A percentile compares a stretch with the other conserved stretches of the same genome.
Evolutionary conservation across 2,797 vertebrate species (phyloP).

Genomic region (Alca torda): DNA sequence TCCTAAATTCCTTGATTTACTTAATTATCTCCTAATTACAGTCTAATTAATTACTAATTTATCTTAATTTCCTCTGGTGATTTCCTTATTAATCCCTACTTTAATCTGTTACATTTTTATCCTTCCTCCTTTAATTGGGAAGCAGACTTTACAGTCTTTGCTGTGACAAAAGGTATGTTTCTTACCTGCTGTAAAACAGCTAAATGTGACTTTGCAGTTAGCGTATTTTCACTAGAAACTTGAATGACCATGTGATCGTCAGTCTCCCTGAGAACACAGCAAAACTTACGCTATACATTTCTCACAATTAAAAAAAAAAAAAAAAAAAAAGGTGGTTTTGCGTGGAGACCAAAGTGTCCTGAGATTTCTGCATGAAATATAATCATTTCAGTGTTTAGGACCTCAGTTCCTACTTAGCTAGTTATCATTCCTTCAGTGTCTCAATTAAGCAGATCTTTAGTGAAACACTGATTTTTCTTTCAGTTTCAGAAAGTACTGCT

Average conservation of each 20-base stretch:
- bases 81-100: conserved; percentile 28
- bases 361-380: background rate
- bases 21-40: conserved; percentile 56
- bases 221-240: background rate
- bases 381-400: background rate
- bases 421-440: background rate
- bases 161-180: background rate
- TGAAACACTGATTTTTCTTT: background rate
- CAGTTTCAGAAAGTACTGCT: background rate
- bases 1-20: conserved; percentile 43
- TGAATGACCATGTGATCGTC: background rate
- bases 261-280: background rate
- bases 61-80: conserved; percentile 59
- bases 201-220: background rate
- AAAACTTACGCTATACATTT: background rate
- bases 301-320: background rate
- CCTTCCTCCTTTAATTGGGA: conserved; percentile 4
- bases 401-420: background rate
- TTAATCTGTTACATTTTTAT: background rate
- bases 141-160: background rate
- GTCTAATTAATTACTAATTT: conserved; percentile 61
- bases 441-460: background rate
- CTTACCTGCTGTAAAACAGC: background rate
- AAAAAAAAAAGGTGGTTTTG: background rate
- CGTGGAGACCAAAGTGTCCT: background rate